Base-by-base conservation (phyloP, 2,888 invertebrate genomes). In the Scaptomyza polygonia region DNA sequence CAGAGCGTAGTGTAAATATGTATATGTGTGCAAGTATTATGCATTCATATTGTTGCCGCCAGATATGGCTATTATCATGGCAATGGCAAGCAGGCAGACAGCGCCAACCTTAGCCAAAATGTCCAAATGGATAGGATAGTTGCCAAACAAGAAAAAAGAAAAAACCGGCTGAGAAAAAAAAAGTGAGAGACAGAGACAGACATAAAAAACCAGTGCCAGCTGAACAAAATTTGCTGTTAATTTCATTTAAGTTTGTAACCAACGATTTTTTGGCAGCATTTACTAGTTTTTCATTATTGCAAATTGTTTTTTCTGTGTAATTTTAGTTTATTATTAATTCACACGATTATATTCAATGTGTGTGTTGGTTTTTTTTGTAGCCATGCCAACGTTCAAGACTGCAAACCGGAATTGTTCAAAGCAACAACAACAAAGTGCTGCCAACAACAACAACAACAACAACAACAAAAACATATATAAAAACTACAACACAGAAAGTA, bases 351-450 rank as follows among this genome's bases (percentile, higher is more conserved):
- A 59, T 77, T 68, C 29, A 77, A 67, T 68, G 61, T 32, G 3
- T 32, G 3, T 29, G n/a, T n/a, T n/a, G n/a, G n/a, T n/a, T n/a
- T n/a, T n/a, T 21, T 36, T 81, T 86, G 54, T 76, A 83, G 82
- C 71, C 67, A 78, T 72, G 82, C 73, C 87, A 78, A 83, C 71
- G 57, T 65, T 62, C 54, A 85, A 88, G 88, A 88, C 86, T 87
- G 88, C 70, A 72, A 82, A 73, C 66, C 71, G 86, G 83, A 87
- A 87, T 87, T 83, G 88, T 79, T 79, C 45, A 68, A 66, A 62
- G 45, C 67, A 47, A 39, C 72, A 63, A 77, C 65, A 85, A 85
- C 75, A 63, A 59, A 70, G 65, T 66, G 81, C 78, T 78, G 79
- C 81, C 81, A 77, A 67, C 62, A 57, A 70, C 44, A 72, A 62